phyloP scores from a whole-genome alignment of 1,140 invertebrate species.

The Drosophila biarmipes region DNA sequence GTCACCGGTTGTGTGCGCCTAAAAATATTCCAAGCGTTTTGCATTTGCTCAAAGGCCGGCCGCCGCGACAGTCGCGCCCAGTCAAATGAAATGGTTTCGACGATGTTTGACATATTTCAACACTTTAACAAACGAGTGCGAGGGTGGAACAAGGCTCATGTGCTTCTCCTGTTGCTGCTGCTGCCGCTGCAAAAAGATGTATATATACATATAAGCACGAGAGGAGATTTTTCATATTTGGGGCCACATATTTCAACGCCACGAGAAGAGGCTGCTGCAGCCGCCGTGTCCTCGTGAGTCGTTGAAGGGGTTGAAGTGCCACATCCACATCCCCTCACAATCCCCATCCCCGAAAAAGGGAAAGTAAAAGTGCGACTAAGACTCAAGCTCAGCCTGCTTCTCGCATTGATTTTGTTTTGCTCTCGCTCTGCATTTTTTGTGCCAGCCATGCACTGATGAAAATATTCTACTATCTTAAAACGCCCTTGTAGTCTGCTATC shows the following conservation, averaged over 20 bases:
- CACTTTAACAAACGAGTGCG: slow-evolving; percentile 58
- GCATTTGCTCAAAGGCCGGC: slow-evolving; percentile 47
- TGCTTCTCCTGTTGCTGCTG: slow-evolving; percentile 29
- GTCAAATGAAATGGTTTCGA: slow-evolving; percentile 78
- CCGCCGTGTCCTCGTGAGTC: slow-evolving; percentile 41
- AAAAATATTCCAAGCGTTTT: slow-evolving; percentile 80
- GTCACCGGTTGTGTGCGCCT: slow-evolving; percentile 75
- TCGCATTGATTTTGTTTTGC: slow-evolving; percentile 75
- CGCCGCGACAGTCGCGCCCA: slow-evolving; percentile 30
- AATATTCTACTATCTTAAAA: background rate
- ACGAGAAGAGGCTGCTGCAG: slow-evolving; percentile 33
- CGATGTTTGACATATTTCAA: slow-evolving; percentile 81
- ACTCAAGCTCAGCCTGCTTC: slow-evolving; percentile 29
- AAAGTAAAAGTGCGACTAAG: slow-evolving; percentile 68
- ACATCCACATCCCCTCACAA: slow-evolving; percentile 2
- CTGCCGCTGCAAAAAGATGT: slow-evolving; percentile 28
- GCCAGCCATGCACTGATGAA: slow-evolving; percentile 5
- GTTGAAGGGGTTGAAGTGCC: slow-evolving; percentile 70
- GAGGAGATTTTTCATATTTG: slow-evolving; percentile 77
- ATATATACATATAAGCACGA: slow-evolving; percentile 41
- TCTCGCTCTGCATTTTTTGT: slow-evolving; percentile 34
- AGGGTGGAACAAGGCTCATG: slow-evolving; percentile 23
- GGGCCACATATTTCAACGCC: slow-evolving; percentile 67
- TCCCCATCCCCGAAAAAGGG: slow-evolving; percentile 20
- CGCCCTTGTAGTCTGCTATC: background rate